Evolutionary conservation across 2,888 invertebrate genomes (phyloP), one percentile per base, ranked within the genome.

Genomic region (Adineta ricciae): DNA sequence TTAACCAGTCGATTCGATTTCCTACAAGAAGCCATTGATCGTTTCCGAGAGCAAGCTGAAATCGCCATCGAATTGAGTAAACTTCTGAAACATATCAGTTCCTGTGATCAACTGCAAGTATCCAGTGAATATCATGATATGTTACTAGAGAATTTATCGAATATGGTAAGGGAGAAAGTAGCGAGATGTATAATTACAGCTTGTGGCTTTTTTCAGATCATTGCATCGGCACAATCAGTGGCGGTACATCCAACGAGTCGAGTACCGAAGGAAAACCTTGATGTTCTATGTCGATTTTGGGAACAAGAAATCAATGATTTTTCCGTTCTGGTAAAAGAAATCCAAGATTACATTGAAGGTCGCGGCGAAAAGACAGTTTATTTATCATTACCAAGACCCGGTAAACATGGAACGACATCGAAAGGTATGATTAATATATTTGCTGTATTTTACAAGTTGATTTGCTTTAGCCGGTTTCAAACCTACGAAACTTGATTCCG

Each of bases 1-100:
- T 91, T 94, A 87, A 93, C 93, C 87, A 94, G 94, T 86, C 94
- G 95, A 92, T 93, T 94, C 88, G 95, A 96, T 90, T 93, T 95
- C 90, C 94, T 98, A 88, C 95, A 96, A 91, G 96, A 95, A 91
- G 94, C 94, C 91, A 94, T 96, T 88, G 95, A 96, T 92, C 94
- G 94, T 91, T 97, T 98, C 91, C 94, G 95, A 90, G 97, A 98
- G 91, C 96, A 96, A 91, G 94, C 97, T 90, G 98, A 98, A 92
- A 98, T 98, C 91, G 94, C 98, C 89, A 94, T 97, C 91, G 98
- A 99, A 93, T 95, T 96, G 87, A 97, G 97, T 92, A 97, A 97
- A 92, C 92, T 99, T 88, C 92, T 99, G 88, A 93, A 96, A 89
- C 98, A 99, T 91, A 95, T 98, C 90, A 96, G 97, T 82, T 93